Percentiles rank a stretch among this genome's conserved stretches.
Evolutionary conservation across 1,140 invertebrate genomes (phyloP).

Genomic region (Monomorium pharaonis): DNA sequence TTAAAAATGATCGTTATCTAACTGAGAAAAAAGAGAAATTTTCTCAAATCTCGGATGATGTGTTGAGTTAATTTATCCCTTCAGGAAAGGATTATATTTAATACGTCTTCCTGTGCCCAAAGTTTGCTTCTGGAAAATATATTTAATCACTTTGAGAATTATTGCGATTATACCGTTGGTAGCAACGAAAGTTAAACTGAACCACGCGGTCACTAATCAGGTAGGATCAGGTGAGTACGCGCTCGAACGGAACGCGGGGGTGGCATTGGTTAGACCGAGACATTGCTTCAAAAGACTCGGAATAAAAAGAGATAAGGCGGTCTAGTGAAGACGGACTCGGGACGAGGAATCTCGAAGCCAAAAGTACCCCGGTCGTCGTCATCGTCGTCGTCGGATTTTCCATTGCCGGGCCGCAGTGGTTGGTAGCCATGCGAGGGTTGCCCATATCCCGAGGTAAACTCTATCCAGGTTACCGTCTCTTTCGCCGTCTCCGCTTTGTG

Average conservation of each 20-base stretch:
- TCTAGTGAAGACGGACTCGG: not conserved
- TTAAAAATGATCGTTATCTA: not conserved
- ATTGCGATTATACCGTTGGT: not conserved
- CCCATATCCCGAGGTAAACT: constrained; percentile 74
- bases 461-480: constrained; percentile 72
- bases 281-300: not conserved
- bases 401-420: constrained; percentile 48
- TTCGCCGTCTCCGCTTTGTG: constrained; percentile 76
- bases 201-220: not conserved
- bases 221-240: not conserved
- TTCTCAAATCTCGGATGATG: not conserved
- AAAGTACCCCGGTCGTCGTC: constrained; percentile 25
- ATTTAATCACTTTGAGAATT: not conserved
- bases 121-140: not conserved
- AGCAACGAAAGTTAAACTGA: not conserved
- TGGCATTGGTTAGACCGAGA: not conserved
- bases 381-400: not conserved
- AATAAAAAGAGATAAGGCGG: not conserved
- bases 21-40: not conserved
- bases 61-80: not conserved
- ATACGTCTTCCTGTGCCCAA: not conserved
- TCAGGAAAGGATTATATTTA: not conserved
- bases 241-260: not conserved
- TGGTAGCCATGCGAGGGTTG: constrained; percentile 66
- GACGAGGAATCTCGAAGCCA: not conserved